Percentiles rank a stretch among this genome's conserved stretches.
These are phyloP conservation scores for Camelus bactrianus DNA, from an alignment of 2,113 vertebrate species.

Conservation along the genomic window DNA sequence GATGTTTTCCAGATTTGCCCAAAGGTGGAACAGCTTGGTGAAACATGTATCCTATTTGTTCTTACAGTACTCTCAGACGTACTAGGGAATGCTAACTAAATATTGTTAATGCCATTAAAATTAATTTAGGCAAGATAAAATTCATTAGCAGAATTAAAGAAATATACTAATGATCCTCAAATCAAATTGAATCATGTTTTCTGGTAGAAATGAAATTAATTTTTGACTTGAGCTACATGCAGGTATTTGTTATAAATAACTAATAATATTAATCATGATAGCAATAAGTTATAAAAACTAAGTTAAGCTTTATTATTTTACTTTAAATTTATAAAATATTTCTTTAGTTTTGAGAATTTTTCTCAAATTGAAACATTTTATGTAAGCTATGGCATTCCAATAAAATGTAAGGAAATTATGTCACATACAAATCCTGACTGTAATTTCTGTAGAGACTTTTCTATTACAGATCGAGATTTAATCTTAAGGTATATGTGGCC, in stretches of 20 bases:
- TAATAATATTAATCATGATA: neutral
- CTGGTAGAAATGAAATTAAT: neutral
- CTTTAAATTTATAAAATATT: neutral
- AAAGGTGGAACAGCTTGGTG: neutral
- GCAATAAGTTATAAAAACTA: neutral
- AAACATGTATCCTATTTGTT: neutral
- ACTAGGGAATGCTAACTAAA: neutral
- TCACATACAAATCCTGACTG: neutral
- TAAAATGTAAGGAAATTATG: neutral
- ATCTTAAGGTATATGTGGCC: neutral
- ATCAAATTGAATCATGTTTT: neutral
- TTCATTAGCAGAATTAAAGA: neutral
- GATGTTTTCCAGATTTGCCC: neutral
- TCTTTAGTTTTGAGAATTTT: neutral
- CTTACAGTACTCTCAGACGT: neutral
- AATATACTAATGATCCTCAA: neutral
- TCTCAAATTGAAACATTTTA: conserved; percentile 21
- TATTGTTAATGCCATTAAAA: conserved; percentile 5
- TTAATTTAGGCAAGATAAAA: conserved; percentile 9
- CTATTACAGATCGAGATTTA: neutral
- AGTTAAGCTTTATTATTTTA: neutral
- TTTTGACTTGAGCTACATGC: neutral
- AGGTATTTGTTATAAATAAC: neutral
- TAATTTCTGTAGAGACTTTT: neutral
- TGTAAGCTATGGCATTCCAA: neutral